Percentiles rank a stretch among this genome's conserved stretches.
phyloP scores from a whole-genome alignment of 2,797 vertebrate genomes.

The Perodicticus potto region DNA sequence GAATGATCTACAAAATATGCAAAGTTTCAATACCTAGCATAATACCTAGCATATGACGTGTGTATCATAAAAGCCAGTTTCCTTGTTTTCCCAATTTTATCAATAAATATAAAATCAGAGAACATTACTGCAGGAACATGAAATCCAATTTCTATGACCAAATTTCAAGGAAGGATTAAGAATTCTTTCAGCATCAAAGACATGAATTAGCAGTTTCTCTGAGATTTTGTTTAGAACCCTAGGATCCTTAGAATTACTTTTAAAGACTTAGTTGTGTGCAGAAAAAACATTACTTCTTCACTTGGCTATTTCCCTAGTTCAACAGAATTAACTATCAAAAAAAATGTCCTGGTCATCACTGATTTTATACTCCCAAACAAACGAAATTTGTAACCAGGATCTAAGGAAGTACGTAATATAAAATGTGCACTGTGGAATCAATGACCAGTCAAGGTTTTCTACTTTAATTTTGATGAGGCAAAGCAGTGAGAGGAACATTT shows the following conservation, averaged over 20 bases:
- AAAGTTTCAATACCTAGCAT: background rate
- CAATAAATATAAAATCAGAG: constrained; percentile 51
- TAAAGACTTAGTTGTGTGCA: constrained; percentile 1
- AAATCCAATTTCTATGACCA: background rate
- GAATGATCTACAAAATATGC: background rate
- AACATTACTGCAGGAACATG: background rate
- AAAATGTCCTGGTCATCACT: background rate
- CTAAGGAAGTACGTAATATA: constrained; percentile 24
- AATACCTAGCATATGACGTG: background rate
- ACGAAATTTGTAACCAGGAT: background rate
- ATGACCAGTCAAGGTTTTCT: constrained; percentile 31
- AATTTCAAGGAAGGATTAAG: background rate
- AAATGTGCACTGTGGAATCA: background rate
- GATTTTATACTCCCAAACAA: constrained; percentile 11
- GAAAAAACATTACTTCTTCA: background rate
- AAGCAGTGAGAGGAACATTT: constrained; percentile 33
- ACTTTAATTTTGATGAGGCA: constrained; percentile 62
- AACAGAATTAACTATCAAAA: constrained; percentile 3
- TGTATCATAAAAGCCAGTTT: background rate
- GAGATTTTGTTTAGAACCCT: background rate
- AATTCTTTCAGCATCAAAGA: constrained; percentile 34
- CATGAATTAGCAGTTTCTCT: background rate
- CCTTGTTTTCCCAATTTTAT: constrained; percentile 19
- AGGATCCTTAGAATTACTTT: constrained; percentile 31
- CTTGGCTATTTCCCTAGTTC: background rate